phyloP scores from a whole-genome alignment of 2,888 invertebrate species.

The Trissonchulus latispiculum region DNA sequence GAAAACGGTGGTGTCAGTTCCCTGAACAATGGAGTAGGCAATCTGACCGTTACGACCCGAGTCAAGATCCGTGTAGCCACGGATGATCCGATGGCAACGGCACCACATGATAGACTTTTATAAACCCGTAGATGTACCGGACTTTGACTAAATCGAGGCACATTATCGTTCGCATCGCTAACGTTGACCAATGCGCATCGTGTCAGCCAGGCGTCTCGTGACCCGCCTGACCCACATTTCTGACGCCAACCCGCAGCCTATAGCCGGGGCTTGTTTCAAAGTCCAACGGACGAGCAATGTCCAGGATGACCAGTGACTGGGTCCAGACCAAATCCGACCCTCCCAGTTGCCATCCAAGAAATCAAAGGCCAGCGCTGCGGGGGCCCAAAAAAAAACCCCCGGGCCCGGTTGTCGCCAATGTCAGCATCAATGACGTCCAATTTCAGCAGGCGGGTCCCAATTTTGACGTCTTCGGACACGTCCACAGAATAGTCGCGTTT shows the following conservation, averaged over 20 bases:
- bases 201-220: neutral
- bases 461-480: slow-evolving; percentile 82
- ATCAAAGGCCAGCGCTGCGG: slow-evolving; percentile 79
- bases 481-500: slow-evolving; percentile 66
- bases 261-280: slow-evolving; percentile 79
- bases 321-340: slow-evolving; percentile 52
- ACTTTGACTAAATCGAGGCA: slow-evolving; percentile 83
- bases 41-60: slow-evolving; percentile 39
- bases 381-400: no score
- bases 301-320: slow-evolving; percentile 80
- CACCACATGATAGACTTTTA: slow-evolving; percentile 52
- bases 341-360: slow-evolving; percentile 69
- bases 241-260: slow-evolving; percentile 72
- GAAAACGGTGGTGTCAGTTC: slow-evolving; percentile 41
- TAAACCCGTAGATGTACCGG: slow-evolving; percentile 84
- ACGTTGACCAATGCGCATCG: slow-evolving; percentile 61
- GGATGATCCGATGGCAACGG: slow-evolving; percentile 34
- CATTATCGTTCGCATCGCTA: slow-evolving; percentile 83
- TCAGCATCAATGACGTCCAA: slow-evolving; percentile 51
- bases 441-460: slow-evolving; percentile 76
- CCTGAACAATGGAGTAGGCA: slow-evolving; percentile 41
- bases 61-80: slow-evolving; percentile 43
- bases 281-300: slow-evolving; percentile 83
- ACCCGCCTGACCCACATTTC: slow-evolving; percentile 57
- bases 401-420: slow-evolving; percentile 73